phyloP scores from a whole-genome alignment of 2,888 invertebrate species.

The Miltochrista miniata region DNA sequence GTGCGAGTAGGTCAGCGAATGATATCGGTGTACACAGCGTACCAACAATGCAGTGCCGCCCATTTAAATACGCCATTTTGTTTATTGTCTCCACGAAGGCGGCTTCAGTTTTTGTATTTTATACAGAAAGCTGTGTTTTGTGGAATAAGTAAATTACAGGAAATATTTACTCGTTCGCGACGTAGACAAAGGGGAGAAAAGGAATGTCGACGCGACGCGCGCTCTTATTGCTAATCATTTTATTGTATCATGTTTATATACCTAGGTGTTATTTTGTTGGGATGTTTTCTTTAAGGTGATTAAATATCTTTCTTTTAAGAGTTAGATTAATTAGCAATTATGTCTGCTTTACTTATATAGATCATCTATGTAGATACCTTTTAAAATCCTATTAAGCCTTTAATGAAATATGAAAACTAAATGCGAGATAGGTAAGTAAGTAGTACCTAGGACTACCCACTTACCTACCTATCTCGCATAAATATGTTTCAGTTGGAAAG shows the following conservation, averaged over 20 bases:
- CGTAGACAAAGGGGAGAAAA: constrained; percentile 50
- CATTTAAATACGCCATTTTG: constrained; percentile 84
- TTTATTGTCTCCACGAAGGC: constrained; percentile 75
- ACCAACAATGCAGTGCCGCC: constrained; percentile 78
- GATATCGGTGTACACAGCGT: constrained; percentile 55
- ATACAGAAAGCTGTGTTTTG: constrained; percentile 76
- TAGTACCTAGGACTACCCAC: too few relatives aligned
- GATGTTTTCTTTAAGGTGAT: constrained; percentile 3
- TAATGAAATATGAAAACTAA: too few relatives aligned
- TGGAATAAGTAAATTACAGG: constrained; percentile 76
- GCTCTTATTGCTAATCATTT: constrained; percentile 30
- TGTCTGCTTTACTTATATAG: too few relatives aligned
- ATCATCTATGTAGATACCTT: too few relatives aligned
- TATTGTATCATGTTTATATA: constrained; percentile 17
- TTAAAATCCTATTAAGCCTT: too few relatives aligned
- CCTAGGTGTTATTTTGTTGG: constrained; percentile 6
- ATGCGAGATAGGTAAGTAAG: too few relatives aligned
- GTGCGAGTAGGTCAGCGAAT: constrained; percentile 63
- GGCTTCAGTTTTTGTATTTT: constrained; percentile 68
- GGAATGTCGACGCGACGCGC: constrained; percentile 21
- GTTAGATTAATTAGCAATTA: neutral
- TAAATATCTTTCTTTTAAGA: neutral
- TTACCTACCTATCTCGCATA: too few relatives aligned
- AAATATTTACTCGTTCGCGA: constrained; percentile 73
- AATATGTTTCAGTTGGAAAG: too few relatives aligned